Evolutionary conservation across 2,113 vertebrate species (phyloP).

Genomic region (Galeopterus variegatus): DNA sequence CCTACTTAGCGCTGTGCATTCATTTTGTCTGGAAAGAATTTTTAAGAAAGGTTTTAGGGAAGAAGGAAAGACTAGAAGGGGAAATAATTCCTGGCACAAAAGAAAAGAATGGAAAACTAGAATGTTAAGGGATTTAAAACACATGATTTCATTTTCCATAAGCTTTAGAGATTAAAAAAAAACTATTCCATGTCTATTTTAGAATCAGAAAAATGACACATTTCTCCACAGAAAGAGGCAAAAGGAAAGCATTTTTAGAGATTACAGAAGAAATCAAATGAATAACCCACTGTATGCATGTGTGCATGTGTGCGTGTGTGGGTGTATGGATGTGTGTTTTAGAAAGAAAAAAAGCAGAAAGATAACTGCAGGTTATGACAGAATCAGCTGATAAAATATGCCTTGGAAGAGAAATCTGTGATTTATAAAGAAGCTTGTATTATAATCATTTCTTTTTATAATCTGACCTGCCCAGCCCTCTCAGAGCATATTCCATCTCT

Average conservation of each 20-base stretch:
- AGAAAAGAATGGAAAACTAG: slow-evolving; percentile 7
- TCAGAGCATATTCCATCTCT: slow-evolving; percentile 41
- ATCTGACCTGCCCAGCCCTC: slow-evolving; percentile 51
- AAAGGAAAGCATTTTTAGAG: slow-evolving; percentile 39
- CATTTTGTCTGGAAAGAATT: background rate
- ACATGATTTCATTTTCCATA: slow-evolving; percentile 67
- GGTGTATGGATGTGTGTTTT: background rate
- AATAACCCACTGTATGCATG: background rate
- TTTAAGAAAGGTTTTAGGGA: slow-evolving; percentile 44
- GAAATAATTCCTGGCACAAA: slow-evolving; percentile 15
- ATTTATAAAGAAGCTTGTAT: slow-evolving; percentile 53
- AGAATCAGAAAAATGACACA: slow-evolving; percentile 39
- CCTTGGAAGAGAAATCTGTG: slow-evolving; percentile 67
- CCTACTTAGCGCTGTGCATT: background rate
- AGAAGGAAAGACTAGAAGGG: background rate
- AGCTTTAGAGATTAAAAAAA: slow-evolving; percentile 52
- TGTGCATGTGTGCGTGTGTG: background rate
- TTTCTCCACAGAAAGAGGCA: slow-evolving; percentile 45
- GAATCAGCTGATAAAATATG: slow-evolving; percentile 62
- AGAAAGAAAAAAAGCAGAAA: slow-evolving; percentile 56
- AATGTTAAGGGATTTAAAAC: slow-evolving; percentile 55
- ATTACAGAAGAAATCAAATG: slow-evolving; percentile 27
- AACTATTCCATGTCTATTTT: slow-evolving; percentile 36
- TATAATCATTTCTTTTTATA: slow-evolving; percentile 71
- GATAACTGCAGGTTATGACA: slow-evolving; percentile 52